A percentile compares a stretch with the other conserved stretches of the same genome.
Evolutionary conservation across 2,113 vertebrate genomes (phyloP).

Genomic region (Corvus cornix): DNA sequence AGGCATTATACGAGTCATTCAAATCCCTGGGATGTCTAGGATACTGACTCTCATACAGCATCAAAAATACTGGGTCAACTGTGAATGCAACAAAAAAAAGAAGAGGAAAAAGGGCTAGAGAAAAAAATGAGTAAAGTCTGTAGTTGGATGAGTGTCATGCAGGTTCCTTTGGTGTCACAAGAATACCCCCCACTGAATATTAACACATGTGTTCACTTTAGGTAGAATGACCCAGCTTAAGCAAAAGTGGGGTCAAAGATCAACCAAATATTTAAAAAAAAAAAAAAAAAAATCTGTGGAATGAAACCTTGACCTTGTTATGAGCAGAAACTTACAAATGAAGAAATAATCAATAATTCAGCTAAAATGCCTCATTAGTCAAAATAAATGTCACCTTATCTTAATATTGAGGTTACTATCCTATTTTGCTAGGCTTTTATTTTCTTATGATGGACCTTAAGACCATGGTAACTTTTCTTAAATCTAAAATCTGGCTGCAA

Average conservation of each 20-base stretch:
- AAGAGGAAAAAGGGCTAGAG: not conserved
- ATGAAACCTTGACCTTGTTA: not conserved
- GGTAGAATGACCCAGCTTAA: slow-evolving; percentile 7
- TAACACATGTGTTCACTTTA: not conserved
- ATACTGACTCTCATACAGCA: slow-evolving; percentile 47
- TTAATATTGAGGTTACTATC: not conserved
- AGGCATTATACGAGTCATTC: slow-evolving; percentile 68
- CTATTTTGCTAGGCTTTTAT: not conserved
- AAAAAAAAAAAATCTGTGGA: not conserved
- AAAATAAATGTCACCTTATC: not conserved
- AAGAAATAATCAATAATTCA: not conserved
- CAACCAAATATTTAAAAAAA: not conserved
- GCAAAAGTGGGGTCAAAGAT: not conserved
- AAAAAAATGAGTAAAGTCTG: not conserved
- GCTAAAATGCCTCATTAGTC: not conserved
- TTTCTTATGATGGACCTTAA: not conserved
- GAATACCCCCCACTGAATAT: not conserved
- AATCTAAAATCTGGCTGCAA: not conserved
- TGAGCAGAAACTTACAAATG: not conserved
- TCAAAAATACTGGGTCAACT: slow-evolving; percentile 68
- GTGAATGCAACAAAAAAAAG: slow-evolving; percentile 4
- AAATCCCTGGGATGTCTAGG: slow-evolving; percentile 66
- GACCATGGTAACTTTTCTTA: not conserved
- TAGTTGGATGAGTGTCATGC: not conserved
- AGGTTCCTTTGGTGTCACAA: slow-evolving; percentile 17